Base-by-base conservation (phyloP, 1,140 invertebrate genomes). In the Heliothis virescens region DNA sequence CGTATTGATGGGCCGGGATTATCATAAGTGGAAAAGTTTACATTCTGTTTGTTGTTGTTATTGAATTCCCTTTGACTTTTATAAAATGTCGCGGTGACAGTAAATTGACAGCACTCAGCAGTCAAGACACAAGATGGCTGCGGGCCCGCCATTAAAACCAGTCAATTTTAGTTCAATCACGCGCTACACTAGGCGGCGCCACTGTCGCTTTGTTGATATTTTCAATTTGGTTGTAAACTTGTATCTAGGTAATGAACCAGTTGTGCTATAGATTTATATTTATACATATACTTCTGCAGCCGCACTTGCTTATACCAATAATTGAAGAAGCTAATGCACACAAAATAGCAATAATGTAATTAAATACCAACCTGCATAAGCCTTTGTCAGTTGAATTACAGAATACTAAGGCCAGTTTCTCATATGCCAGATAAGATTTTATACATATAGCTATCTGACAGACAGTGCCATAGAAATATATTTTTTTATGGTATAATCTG, bases 81-180 rank as follows among this genome's bases (percentile, higher is more conserved):
- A 47, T 85, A 89, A 87, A 85, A 90, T 89, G 91, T 94, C 91
- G 86, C 83, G 75, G 85, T 94, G 92, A 94, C 92, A 93, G 88
- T 85, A 87, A 87, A 89, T 87, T 94, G 92, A 94, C 92, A 93
- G 89, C 67, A 52, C 47, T 52, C 67, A 53, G 80, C 87, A 85
- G 81, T 87, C 88, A 89, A 81, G 82, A 62, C 55, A 90, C 89
- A 93, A 94, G 83, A 94, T 94, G 92, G 92, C 91, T 79, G 89
- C 75, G 65, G 7, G 9, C 60, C 57, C 59, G 18, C 74, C 41
- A 52, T 41, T 16, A 16, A 59, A 34, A 82, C 26, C 63, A 72
- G 52, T 73, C 73, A 76, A 80, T 79, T 65, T 79, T 71, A 82
- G 78, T 85, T 85, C 76, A 75, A 89, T 92, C 90, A 92, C 91